Percentiles rank a stretch among this genome's conserved stretches.
These are phyloP conservation scores for Elgaria multicarinata DNA, from an alignment of 2,113 vertebrate genomes.

Conservation along the genomic window DNA sequence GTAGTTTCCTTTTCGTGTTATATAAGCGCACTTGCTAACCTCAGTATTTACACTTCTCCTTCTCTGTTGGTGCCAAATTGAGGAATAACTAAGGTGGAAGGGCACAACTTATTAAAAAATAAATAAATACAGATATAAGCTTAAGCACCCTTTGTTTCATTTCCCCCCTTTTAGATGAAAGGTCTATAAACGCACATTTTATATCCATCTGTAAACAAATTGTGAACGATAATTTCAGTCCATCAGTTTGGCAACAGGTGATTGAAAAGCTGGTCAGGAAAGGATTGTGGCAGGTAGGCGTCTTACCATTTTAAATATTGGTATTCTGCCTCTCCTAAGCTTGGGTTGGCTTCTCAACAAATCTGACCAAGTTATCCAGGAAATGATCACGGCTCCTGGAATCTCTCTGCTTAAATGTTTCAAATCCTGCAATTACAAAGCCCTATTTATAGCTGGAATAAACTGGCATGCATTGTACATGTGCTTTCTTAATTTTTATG, in stretches of 20 bases:
- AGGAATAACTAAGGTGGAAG: neutral
- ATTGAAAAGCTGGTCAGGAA: constrained; percentile 79
- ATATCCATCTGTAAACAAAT: constrained; percentile 54
- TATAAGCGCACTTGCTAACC: neutral
- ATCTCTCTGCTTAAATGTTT: neutral
- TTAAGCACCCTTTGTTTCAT: neutral
- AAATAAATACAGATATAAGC: too few relatives aligned
- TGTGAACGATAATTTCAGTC: constrained; percentile 60
- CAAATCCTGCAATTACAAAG: neutral
- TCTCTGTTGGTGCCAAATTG: neutral
- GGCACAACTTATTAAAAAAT: too few relatives aligned
- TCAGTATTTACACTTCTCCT: neutral
- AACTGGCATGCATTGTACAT: neutral
- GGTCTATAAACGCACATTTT: constrained; percentile 56
- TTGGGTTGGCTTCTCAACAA: neutral
- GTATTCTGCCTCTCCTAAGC: neutral
- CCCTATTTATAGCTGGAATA: neutral
- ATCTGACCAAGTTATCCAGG: too few relatives aligned
- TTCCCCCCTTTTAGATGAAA: constrained; percentile 63
- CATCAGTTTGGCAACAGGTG: constrained; percentile 74
- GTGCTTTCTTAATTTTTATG: neutral
- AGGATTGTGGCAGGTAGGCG: constrained; percentile 78
- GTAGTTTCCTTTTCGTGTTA: neutral
- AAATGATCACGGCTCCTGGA: neutral
- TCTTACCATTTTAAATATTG: neutral